These are phyloP conservation scores for Cyphomyrmex costatus DNA, from an alignment of 1,140 invertebrate species.

Conservation along the genomic window DNA sequence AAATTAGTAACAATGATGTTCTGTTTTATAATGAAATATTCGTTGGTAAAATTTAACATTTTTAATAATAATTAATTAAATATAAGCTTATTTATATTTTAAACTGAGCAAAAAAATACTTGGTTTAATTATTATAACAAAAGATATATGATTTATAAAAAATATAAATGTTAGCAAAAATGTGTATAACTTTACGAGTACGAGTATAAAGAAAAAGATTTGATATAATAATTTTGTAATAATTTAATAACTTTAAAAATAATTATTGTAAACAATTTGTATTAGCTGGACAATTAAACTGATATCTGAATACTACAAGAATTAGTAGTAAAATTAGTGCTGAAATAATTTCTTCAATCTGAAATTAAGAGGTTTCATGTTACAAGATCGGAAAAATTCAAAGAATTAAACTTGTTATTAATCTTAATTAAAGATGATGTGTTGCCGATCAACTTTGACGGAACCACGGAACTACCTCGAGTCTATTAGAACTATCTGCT, in stretches of 20 bases:
- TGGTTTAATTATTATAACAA: neutral
- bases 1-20: neutral
- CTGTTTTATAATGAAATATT: neutral
- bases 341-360: neutral
- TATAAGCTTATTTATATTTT: slow-evolving; percentile 4
- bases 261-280: slow-evolving; percentile 1
- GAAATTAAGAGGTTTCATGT: neutral
- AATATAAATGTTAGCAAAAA: neutral
- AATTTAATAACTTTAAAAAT: neutral
- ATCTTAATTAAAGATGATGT: too few species aligned
- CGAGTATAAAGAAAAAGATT: neutral
- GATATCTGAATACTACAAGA: neutral
- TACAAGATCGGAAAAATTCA: neutral
- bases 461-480: neutral
- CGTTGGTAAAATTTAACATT: neutral
- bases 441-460: neutral
- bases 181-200: neutral
- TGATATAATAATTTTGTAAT: neutral
- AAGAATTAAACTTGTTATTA: neutral
- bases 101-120: neutral
- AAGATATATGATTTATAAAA: neutral
- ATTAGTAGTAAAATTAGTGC: neutral
- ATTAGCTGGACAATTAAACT: neutral
- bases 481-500: neutral
- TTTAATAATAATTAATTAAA: neutral